A percentile compares a stretch with the other conserved stretches of the same genome.
Evolutionary conservation across 2,888 invertebrate species (phyloP).

Genomic region (Xanthostigma xanthostigma): DNA sequence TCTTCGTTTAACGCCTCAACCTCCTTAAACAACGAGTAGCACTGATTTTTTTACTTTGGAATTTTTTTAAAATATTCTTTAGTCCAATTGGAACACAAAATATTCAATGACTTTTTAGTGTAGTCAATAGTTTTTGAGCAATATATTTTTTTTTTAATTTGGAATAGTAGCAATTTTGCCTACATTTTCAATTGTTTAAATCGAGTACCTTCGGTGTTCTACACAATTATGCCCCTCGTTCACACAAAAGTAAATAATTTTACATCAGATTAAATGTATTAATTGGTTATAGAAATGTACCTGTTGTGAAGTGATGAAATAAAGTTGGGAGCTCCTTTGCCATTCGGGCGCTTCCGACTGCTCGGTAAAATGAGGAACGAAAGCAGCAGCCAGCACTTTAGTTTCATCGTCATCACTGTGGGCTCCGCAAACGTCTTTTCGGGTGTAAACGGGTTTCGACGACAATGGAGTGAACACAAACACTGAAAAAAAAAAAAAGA

Average conservation of each 20-base stretch:
- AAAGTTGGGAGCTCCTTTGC: slow-evolving; percentile 44
- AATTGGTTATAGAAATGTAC: slow-evolving; percentile 23
- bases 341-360: slow-evolving; percentile 33
- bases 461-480: slow-evolving; percentile 45
- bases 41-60: too few species aligned
- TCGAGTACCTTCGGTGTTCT: too few species aligned
- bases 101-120: too few species aligned
- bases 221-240: too few species aligned
- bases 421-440: slow-evolving; percentile 30
- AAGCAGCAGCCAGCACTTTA: slow-evolving; percentile 33
- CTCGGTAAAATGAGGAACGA: slow-evolving; percentile 38
- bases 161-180: too few species aligned
- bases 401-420: slow-evolving; percentile 19
- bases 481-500: slow-evolving; percentile 30
- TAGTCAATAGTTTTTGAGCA: too few species aligned
- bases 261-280: slow-evolving; percentile 3
- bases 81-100: too few species aligned
- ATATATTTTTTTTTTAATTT: too few species aligned
- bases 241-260: slow-evolving; percentile 5
- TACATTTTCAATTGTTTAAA: too few species aligned
- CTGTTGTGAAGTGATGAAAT: slow-evolving; percentile 42
- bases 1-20: too few species aligned
- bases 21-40: too few species aligned
- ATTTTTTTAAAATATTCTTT: too few species aligned
- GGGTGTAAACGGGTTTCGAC: slow-evolving; percentile 36